Base-by-base conservation (phyloP, 2,113 vertebrate genomes). In the Psophia crepitans region DNA sequence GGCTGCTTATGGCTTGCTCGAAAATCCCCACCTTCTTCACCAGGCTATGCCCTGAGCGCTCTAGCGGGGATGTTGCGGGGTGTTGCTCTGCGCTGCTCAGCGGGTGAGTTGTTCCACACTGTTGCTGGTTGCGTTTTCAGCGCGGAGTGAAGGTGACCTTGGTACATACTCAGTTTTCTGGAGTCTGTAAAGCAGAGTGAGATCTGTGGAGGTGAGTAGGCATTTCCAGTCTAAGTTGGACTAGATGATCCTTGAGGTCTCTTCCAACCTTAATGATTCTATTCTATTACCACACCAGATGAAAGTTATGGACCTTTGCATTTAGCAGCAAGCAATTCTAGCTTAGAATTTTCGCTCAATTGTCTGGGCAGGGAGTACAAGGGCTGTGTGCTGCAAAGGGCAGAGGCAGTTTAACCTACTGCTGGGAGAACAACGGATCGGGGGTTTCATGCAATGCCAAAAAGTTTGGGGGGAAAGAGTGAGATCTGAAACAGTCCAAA, bases 21-120 rank as follows among this genome's bases (percentile, higher is more conserved):
- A 2, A 74, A 70, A 78, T 41, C 28, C 17, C 23, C 0, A 0
- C 33, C 54, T 64, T 58, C 41, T 48, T 19, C 0, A 2, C 0
- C 1, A 26, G 41, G 56, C 81, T 57, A 64, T 90, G 18, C 61
- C 33, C 68, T 51, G 57, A 53, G 39, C 5, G 1, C 30, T 8
- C 57, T 41, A 18, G 16, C 14, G 0, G 49, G 53, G 44, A 83
- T 28, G 1, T 27, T 70, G 58, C 1, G 1, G 48, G 56, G 54
- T 73, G 77, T 33, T 68, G 70, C 91, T 86, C 63, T 66, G 23
- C 0, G 0, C 66, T 75, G 39, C 35, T 58, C 8, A 3, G 37
- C 1, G 9, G 53, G 24, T 83, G 70, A 74, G 76, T 70, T 39
- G 60, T 90, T 95, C 71, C 78, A 77, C 41, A 84, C 54, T 92